Conservation (phyloP, 1,140 invertebrate genomes). For the Rhynchophorus ferrugineus region DNA sequence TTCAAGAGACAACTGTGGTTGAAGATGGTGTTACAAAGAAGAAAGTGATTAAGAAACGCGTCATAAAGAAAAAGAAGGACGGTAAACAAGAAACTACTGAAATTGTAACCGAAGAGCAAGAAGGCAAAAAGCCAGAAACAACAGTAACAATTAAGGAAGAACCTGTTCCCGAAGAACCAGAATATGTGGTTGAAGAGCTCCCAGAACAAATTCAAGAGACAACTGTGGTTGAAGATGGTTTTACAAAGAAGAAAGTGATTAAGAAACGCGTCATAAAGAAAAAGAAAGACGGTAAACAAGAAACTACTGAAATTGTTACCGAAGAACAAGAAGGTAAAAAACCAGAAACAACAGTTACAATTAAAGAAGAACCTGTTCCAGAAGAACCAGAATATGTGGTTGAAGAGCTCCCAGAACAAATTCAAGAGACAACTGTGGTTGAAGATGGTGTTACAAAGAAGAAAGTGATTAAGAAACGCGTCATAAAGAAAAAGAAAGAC, state of each 20-base stretch:
- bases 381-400: slow-evolving; percentile 12
- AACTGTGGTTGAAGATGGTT: slow-evolving; percentile 11
- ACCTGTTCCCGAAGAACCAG: no score
- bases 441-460: slow-evolving; percentile 16
- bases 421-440: slow-evolving; percentile 27
- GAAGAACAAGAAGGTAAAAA: slow-evolving; percentile 33
- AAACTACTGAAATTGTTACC: slow-evolving; percentile 37
- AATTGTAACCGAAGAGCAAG: slow-evolving; percentile 36
- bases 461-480: slow-evolving; percentile 23
- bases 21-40: slow-evolving; percentile 11
- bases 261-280: slow-evolving; percentile 28
- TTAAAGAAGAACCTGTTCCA: slow-evolving; percentile 33
- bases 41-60: slow-evolving; percentile 12
- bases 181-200: slow-evolving; percentile 38
- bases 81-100: slow-evolving; percentile 37
- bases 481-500: slow-evolving; percentile 31
- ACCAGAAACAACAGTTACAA: slow-evolving; percentile 34
- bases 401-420: slow-evolving; percentile 39
- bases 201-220: slow-evolving; percentile 29
- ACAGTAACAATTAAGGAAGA: slow-evolving; percentile 35
- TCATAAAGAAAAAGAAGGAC: slow-evolving; percentile 29
- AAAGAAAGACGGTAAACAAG: slow-evolving; percentile 30
- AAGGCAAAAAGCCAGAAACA: slow-evolving; percentile 33
- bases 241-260: slow-evolving; percentile 19
- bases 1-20: slow-evolving; percentile 4